Conservation (phyloP, 1,140 invertebrate genomes). For the Polyergus mexicanus region DNA sequence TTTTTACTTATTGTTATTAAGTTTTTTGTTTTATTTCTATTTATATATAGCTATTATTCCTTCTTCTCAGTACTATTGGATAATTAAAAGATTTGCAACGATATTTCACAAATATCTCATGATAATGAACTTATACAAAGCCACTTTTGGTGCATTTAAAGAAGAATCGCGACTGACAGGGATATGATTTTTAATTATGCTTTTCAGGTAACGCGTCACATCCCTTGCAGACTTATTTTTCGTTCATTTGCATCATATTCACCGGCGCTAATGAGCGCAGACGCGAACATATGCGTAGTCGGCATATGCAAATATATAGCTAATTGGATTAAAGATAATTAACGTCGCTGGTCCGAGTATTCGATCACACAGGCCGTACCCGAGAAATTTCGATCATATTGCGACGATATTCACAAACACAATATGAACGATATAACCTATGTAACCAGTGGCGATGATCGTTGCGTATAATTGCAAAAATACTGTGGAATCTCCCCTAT, state of each 20-base stretch:
- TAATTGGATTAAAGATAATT: constrained; percentile 78
- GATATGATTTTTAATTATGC: constrained; percentile 44
- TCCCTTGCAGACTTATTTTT: constrained; percentile 32
- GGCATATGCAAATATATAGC: constrained; percentile 68
- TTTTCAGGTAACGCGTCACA: constrained; percentile 30
- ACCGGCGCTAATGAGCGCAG: constrained; percentile 38
- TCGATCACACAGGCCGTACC: constrained; percentile 65
- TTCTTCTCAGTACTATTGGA: neutral
- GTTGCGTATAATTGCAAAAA: constrained; percentile 66
- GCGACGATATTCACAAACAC: constrained; percentile 59
- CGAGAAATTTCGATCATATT: constrained; percentile 62
- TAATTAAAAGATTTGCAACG: neutral
- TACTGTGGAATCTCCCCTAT: constrained; percentile 68
- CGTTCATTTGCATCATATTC: constrained; percentile 54
- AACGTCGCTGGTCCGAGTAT: constrained; percentile 69
- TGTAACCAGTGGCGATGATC: constrained; percentile 68
- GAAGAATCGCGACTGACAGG: neutral
- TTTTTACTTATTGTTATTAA: neutral
- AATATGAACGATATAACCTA: constrained; percentile 59
- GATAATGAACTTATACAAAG: neutral
- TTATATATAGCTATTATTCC: neutral
- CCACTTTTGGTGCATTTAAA: neutral
- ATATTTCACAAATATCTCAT: neutral
- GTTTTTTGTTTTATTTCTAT: neutral
- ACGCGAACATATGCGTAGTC: constrained; percentile 65